Percentiles rank a stretch among this genome's conserved stretches.
Conservation (phyloP, 2,888 invertebrate species). For the Meteorus colon region DNA sequence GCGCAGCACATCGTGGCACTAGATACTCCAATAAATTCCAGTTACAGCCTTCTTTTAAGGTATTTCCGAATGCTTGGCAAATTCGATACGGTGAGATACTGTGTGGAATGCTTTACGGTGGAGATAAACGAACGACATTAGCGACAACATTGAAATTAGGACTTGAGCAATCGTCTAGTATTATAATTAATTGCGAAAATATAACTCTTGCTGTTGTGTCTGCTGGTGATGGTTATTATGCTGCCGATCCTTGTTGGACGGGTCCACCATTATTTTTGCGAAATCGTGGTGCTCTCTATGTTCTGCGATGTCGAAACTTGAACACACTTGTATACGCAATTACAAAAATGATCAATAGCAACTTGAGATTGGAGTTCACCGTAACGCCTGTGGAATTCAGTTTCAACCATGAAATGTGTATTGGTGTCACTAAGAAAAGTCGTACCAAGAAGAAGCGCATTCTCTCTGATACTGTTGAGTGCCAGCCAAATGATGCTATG, state of each 20-base stretch:
- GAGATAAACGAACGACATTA: slow-evolving; percentile 51
- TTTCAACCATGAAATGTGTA: slow-evolving; percentile 52
- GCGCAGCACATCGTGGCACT: slow-evolving; percentile 44
- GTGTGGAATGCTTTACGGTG: slow-evolving; percentile 64
- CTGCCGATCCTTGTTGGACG: slow-evolving; percentile 65
- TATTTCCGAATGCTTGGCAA: slow-evolving; percentile 65
- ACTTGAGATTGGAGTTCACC: slow-evolving; percentile 60
- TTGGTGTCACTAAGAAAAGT: slow-evolving; percentile 35
- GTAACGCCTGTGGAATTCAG: slow-evolving; percentile 60
- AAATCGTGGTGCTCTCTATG: slow-evolving; percentile 65
- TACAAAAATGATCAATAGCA: slow-evolving; percentile 67
- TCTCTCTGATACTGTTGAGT: slow-evolving; percentile 51
- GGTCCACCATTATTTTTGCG: slow-evolving; percentile 66
- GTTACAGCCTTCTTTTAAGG: slow-evolving; percentile 59
- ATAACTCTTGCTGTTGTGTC: slow-evolving; percentile 58
- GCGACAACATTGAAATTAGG: slow-evolving; percentile 53
- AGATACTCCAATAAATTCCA: slow-evolving; percentile 60
- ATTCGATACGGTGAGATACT: slow-evolving; percentile 59
- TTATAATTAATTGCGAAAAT: slow-evolving; percentile 64
- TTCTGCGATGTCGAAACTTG: slow-evolving; percentile 64
- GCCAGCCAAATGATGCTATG: slow-evolving; percentile 53
- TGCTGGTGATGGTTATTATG: slow-evolving; percentile 62
- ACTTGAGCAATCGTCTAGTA: slow-evolving; percentile 55
- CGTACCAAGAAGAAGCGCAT: slow-evolving; percentile 51
- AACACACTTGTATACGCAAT: slow-evolving; percentile 62